Conservation (phyloP, 2,888 invertebrate genomes). For the Deilephila porcellus region DNA sequence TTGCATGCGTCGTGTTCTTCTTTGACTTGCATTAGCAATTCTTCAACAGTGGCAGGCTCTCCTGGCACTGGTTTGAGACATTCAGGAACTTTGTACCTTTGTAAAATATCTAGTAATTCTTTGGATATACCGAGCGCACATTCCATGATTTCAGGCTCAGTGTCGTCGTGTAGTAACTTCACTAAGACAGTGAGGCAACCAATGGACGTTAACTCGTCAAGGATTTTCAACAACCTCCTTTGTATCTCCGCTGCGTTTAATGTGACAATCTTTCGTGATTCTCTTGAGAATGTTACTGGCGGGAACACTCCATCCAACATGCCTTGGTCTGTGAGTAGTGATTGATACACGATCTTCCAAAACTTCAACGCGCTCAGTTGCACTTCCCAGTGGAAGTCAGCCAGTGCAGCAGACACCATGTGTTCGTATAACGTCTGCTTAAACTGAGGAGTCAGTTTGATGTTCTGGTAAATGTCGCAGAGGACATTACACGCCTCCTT, state of each 20-base stretch:
- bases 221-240: constrained; percentile 86
- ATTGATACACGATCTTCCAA: constrained; percentile 88
- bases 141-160: constrained; percentile 89
- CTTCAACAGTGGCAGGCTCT: constrained; percentile 57
- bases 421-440: constrained; percentile 85
- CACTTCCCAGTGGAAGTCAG: constrained; percentile 93
- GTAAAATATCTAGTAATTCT: constrained; percentile 81
- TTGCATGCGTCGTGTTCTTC: constrained; percentile 47
- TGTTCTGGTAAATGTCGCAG: constrained; percentile 87
- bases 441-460: constrained; percentile 83
- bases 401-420: constrained; percentile 87
- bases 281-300: constrained; percentile 91
- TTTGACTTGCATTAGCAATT: constrained; percentile 57
- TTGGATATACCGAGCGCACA: constrained; percentile 83
- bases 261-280: constrained; percentile 90
- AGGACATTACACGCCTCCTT: constrained; percentile 89
- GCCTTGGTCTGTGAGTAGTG: constrained; percentile 89
- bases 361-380: constrained; percentile 89
- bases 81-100: constrained; percentile 81
- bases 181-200: constrained; percentile 90
- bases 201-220: constrained; percentile 87
- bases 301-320: constrained; percentile 93
- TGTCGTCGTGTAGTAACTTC: constrained; percentile 87
- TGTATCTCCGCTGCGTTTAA: constrained; percentile 88
- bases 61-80: constrained; percentile 55